phyloP scores from a whole-genome alignment of 2,888 invertebrate genomes.

The Phyllotreta cruciferae region DNA sequence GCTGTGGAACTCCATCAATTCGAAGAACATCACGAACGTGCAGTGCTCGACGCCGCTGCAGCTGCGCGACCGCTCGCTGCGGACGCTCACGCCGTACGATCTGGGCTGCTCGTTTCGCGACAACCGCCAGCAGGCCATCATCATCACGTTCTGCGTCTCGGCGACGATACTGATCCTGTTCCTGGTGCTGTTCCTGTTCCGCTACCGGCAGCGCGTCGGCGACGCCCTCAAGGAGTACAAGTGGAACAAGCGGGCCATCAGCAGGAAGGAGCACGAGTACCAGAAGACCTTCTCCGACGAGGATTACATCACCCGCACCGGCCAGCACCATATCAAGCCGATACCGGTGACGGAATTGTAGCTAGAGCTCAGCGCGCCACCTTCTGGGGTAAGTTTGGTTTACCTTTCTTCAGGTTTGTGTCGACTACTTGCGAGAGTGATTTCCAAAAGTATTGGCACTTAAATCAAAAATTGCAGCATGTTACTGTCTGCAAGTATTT shows the following conservation, averaged over 20 bases:
- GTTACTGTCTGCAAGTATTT: no score
- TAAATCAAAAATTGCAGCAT: no score
- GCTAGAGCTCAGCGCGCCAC: constrained; percentile 94
- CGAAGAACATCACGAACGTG: constrained; percentile 71
- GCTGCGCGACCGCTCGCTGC: constrained; percentile 73
- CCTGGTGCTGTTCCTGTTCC: constrained; percentile 76
- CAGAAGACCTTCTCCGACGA: constrained; percentile 90
- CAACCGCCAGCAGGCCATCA: constrained; percentile 79
- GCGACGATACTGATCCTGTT: constrained; percentile 76
- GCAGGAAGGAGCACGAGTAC: constrained; percentile 85
- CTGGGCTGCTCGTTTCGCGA: constrained; percentile 83
- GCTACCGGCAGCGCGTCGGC: constrained; percentile 80
- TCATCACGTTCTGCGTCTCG: constrained; percentile 77
- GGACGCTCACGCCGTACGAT: constrained; percentile 75
- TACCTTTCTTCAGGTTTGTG: no score
- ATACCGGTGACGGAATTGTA: constrained; percentile 93
- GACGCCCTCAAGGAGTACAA: constrained; percentile 84
- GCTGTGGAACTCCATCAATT: constrained; percentile 75
- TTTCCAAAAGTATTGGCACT: no score
- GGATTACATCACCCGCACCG: constrained; percentile 78
- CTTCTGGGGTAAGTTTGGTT: constrained; percentile 62
- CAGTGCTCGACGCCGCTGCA: constrained; percentile 78
- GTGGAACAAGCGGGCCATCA: constrained; percentile 76
- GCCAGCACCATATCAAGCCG: constrained; percentile 68
- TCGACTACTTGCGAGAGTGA: no score